phyloP scores from a whole-genome alignment of 2,113 vertebrate genomes.

The Rhegmatorhina hoffmannsi region DNA sequence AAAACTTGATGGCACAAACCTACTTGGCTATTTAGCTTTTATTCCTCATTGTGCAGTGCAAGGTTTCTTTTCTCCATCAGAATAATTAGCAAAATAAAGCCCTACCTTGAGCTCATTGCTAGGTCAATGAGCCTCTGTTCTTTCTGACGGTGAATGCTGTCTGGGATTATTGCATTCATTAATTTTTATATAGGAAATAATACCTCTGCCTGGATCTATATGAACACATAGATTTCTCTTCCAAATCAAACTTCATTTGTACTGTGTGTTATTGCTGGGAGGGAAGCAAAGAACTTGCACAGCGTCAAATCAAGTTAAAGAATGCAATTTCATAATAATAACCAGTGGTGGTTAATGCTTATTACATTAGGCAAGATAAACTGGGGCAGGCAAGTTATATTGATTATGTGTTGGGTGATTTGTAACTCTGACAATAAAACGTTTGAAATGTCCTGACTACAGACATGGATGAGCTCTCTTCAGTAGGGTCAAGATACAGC shows the following conservation, averaged over 20 bases:
- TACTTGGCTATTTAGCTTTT: background rate
- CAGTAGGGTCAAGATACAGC: background rate
- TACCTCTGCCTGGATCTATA: background rate
- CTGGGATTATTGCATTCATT: slow-evolving; percentile 29
- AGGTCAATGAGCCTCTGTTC: background rate
- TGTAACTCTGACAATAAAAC: background rate
- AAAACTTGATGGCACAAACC: background rate
- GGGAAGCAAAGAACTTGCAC: background rate
- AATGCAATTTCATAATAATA: background rate
- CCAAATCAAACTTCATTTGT: background rate
- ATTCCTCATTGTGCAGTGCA: background rate
- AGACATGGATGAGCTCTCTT: background rate
- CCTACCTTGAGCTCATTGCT: background rate
- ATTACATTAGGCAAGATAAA: background rate
- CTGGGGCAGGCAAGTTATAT: background rate
- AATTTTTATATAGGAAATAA: slow-evolving; percentile 15
- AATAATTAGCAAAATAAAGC: background rate
- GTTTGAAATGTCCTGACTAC: background rate
- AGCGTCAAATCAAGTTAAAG: background rate
- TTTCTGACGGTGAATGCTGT: background rate
- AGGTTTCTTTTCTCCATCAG: background rate
- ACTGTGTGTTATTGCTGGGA: background rate
- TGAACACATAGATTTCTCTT: slow-evolving; percentile 3
- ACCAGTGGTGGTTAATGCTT: background rate
- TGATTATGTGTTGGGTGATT: background rate